Evolutionary conservation across 2,888 invertebrate genomes (phyloP).

Genomic region (Rhagium mordax): DNA sequence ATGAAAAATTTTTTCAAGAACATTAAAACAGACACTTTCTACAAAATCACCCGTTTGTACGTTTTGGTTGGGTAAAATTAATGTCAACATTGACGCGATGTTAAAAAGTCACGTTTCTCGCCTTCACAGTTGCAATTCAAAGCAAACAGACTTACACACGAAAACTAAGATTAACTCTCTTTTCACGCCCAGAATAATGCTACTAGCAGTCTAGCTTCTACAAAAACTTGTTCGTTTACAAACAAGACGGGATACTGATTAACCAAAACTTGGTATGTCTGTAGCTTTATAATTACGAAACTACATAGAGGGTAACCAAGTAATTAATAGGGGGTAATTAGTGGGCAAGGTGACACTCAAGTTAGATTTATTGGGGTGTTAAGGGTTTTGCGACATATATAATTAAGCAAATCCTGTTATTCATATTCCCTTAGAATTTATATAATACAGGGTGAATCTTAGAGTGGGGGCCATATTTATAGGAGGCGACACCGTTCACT

Average conservation of each 20-base stretch:
- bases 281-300: conserved; percentile 8
- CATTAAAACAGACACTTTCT: neutral
- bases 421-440: too few relatives aligned
- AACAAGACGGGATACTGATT: neutral
- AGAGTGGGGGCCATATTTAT: too few relatives aligned
- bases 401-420: neutral
- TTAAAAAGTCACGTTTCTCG: conserved; percentile 6
- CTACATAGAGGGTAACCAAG: conserved; percentile 10
- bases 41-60: neutral
- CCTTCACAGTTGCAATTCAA: neutral
- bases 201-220: neutral
- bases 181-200: neutral
- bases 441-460: too few relatives aligned
- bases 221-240: conserved; percentile 1
- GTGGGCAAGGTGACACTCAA: conserved; percentile 14
- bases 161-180: conserved; percentile 6
- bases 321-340: conserved; percentile 38
- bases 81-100: neutral
- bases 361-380: conserved; percentile 7
- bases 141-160: neutral
- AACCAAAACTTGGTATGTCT: neutral
- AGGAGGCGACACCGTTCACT: too few relatives aligned
- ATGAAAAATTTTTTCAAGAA: too few relatives aligned
- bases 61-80: neutral
- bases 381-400: neutral